Conservation (phyloP, 2,113 vertebrate species). For the Mustelus asterias region DNA sequence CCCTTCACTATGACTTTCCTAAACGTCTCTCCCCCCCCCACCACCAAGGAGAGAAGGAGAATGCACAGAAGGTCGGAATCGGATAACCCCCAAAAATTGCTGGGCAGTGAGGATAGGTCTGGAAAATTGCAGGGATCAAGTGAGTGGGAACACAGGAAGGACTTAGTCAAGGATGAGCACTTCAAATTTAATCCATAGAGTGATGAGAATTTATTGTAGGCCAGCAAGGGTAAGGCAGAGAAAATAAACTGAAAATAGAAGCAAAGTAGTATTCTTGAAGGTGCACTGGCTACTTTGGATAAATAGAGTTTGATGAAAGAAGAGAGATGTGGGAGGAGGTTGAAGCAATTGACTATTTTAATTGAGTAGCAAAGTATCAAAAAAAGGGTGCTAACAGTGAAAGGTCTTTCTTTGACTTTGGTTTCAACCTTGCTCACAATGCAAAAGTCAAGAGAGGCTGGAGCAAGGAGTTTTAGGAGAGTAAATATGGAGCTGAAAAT, state of each 20-base stretch:
- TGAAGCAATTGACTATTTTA: neutral
- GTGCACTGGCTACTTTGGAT: neutral
- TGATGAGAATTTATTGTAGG: neutral
- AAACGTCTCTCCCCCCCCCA: neutral
- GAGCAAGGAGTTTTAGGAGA: no score
- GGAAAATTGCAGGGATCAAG: neutral
- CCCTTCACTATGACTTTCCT: neutral
- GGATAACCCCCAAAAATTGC: neutral
- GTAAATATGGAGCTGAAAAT: no score
- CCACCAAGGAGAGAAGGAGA: neutral
- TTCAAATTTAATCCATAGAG: neutral
- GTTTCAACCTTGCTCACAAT: neutral
- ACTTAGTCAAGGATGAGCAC: neutral
- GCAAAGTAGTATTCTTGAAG: neutral
- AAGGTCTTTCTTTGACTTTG: neutral
- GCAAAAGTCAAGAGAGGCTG: no score
- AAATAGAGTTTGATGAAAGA: neutral
- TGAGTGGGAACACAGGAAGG: neutral
- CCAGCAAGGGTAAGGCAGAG: neutral
- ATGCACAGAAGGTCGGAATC: neutral
- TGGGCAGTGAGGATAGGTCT: neutral
- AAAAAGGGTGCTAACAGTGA: neutral
- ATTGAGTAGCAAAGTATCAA: neutral
- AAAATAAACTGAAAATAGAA: neutral
- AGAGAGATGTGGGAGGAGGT: neutral